Base-by-base conservation (phyloP, 2,113 vertebrate genomes). In the Larimichthys polyactis region DNA sequence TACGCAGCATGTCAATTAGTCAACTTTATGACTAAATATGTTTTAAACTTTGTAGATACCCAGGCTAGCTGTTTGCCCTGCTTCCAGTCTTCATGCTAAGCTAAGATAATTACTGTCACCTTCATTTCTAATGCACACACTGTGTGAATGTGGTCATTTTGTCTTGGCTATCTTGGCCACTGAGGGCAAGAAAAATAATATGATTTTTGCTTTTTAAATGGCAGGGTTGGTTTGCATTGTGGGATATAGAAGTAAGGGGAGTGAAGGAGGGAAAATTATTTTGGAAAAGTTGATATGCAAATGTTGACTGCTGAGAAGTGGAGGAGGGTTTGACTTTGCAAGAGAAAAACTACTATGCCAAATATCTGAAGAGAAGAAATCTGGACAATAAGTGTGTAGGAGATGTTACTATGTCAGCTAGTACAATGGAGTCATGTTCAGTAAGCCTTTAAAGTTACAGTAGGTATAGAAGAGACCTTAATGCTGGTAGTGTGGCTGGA, bases 371-470 rank as follows among this genome's bases (percentile, higher is more conserved):
- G 40, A 55, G 5, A 40, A 40, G 44, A 65, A 29, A 77, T 29
- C 1, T 79, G 44, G 29, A 58, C 60, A 17, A 17, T 49, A 17
- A 4, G 14, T 55, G 27, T 32, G 51, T 49, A 43, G 52, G 52
- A 59, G 67, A 71, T 36, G 22, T 36, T 72, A 2, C 54, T 66
- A 0, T 52, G 63, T 32, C 54, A 55, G n/a, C 55, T 68, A 22
- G 64, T 74, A 19, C 58, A n/a, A 71, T 49, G 14, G 5, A 51
- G 40, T 63, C 24, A 4, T 58, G 36, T 58, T 78, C 59, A 75
- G 65, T 29, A n/a, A 79, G 51, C 27, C 24, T 76, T 60, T 19
- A 48, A n/a, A 43, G 48, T 19, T 44, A 0, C 22, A 81, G 62
- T 3, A 40, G 36, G 48, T 59, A 14, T 27, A 60, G 3, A 55